Conservation (phyloP, 2,113 vertebrate genomes). For the Sylvia atricapilla region DNA sequence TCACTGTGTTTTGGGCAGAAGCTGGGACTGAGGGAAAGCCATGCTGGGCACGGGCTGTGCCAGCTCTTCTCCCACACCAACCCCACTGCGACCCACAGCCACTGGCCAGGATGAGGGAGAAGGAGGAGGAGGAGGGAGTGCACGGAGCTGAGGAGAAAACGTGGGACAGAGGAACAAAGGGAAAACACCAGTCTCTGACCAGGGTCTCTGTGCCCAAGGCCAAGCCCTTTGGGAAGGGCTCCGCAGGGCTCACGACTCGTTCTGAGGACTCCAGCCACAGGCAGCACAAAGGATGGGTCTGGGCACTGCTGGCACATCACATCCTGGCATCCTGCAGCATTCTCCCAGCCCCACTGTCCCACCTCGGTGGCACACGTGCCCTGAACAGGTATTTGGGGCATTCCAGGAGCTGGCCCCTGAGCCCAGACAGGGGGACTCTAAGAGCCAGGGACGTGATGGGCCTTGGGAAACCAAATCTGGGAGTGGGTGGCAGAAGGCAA, state of each 20-base stretch:
- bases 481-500: not conserved
- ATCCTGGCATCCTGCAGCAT: fast-evolving
- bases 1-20: not conserved
- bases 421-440: not conserved
- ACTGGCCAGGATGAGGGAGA: fast-evolving
- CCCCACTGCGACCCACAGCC: fast-evolving
- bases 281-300: not conserved
- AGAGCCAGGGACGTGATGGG: not conserved
- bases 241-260: fast-evolving
- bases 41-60: fast-evolving
- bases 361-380: not conserved
- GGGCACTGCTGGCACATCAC: not conserved
- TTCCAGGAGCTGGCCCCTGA: not conserved
- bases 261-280: not conserved
- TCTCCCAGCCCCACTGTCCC: fast-evolving
- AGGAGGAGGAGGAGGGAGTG: not conserved
- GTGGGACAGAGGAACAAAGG: not conserved
- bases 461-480: not conserved
- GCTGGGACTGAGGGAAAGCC: not conserved
- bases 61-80: not conserved
- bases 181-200: not conserved
- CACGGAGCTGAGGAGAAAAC: not conserved
- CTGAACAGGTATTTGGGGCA: not conserved
- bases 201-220: not conserved
- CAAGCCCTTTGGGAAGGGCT: not conserved